Evolutionary conservation across 2,888 invertebrate species (phyloP).

Genomic region (Leucophenga montana): DNA sequence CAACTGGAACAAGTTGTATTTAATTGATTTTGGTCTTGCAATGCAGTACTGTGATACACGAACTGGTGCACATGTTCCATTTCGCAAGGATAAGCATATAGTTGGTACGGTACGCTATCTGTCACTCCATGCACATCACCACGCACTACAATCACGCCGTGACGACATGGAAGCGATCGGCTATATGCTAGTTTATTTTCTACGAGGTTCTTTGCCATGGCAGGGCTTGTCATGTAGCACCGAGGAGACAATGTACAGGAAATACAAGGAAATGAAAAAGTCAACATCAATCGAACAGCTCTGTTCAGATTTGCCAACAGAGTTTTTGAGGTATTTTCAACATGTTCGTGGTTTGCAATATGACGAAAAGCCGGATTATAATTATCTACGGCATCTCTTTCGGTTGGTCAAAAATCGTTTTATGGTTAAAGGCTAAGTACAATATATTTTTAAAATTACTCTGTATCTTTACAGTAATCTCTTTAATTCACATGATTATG

Average conservation of each 20-base stretch:
- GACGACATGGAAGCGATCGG: constrained; percentile 99
- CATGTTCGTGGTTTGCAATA: constrained; percentile 98
- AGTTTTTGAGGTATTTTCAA: constrained; percentile 99
- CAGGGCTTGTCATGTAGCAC: constrained; percentile 98
- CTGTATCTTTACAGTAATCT: too few relatives aligned
- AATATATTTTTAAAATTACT: too few relatives aligned
- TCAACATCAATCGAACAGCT: constrained; percentile 98
- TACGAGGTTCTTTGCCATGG: constrained; percentile 94
- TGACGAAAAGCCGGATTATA: constrained; percentile 99
- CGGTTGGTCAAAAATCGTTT: constrained; percentile 40
- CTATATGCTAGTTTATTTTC: constrained; percentile 99
- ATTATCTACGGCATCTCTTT: constrained; percentile 95
- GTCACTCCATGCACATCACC: constrained; percentile 98
- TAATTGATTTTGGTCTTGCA: constrained; percentile 99
- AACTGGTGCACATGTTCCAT: constrained; percentile 76
- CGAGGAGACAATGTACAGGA: constrained; percentile 99
- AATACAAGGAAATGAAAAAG: constrained; percentile 99
- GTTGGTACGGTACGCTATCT: constrained; percentile 98
- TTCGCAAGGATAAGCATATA: constrained; percentile 70
- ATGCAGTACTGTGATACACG: constrained; percentile 98
- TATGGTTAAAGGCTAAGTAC: too few relatives aligned
- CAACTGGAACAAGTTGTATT: constrained; percentile 97
- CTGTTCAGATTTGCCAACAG: constrained; percentile 98
- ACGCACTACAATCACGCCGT: constrained; percentile 97
- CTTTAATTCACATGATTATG: too few relatives aligned